Base-by-base conservation (phyloP, 2,113 vertebrate species). In the Merops nubicus region DNA sequence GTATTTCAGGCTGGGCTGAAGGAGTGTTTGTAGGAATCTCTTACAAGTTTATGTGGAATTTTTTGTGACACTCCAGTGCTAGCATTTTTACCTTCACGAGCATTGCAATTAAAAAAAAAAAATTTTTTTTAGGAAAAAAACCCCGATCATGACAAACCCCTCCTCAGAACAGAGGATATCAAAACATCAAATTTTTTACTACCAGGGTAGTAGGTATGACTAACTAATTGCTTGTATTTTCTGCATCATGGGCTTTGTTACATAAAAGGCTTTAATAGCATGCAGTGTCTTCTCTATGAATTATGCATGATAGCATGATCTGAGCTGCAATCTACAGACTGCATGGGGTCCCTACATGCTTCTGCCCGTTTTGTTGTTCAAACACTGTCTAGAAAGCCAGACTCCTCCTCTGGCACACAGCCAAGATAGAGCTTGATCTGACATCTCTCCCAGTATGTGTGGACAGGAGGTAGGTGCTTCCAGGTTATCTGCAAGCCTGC, bases 1-100 rank as follows among this genome's bases (percentile, higher is more conserved):
- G 67, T 85, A 72, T 86, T 95, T 88, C 89, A 83, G 83, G 33
- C 85, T 92, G 67, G 47, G 33, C 22, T 90, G 83, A 81, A 72
- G 51, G 60, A 59, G 21, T 13, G 25, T 79, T 91, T 87, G 40
- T 84, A 85, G 70, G 53, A 87, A 50, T 85, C 26, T 88, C 26
- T 88, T 79, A 70, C 69, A 94, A 72, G 23, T 87, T 75, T 91
- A 26, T 78, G 16, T 77, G 82, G 67, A 53, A 53, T 87, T 85
- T 86, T 54, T 79, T 6, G 2, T 93, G 79, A 82, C 51, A 77
- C 69, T 86, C 19, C 29, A 77, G 29, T 77, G 42, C 34, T 79
- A 75, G 59, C 57, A 26, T n/a, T 84, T 94, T 95, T 86, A 42
- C 51, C 68, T 74, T 64, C 29, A 47, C 33, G 63, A 51, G 11